Conservation (phyloP, 2,113 vertebrate genomes). For the Oxyruncus cristatus region DNA sequence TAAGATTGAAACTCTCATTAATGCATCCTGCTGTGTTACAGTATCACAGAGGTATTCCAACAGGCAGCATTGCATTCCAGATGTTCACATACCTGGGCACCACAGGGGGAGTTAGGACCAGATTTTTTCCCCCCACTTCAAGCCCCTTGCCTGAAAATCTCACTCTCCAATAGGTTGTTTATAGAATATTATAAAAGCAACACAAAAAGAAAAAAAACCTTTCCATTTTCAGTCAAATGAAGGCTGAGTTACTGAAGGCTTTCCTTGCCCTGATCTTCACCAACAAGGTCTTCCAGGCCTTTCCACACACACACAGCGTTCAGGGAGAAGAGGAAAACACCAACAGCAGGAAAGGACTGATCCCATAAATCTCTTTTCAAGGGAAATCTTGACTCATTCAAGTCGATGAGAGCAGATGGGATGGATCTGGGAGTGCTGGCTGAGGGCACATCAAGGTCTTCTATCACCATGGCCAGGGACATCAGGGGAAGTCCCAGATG, state of each 20-base stretch:
- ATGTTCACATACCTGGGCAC: conserved; percentile 54
- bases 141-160: conserved; percentile 15
- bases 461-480: neutral
- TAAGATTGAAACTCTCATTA: conserved; percentile 59
- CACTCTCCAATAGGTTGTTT: neutral
- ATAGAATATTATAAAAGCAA: neutral
- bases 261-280: neutral
- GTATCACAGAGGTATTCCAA: conserved; percentile 49
- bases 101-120: neutral
- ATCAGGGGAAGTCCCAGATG: neutral
- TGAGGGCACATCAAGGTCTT: neutral
- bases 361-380: neutral
- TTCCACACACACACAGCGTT: neutral
- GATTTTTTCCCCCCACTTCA: neutral
- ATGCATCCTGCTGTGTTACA: conserved; percentile 62
- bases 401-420: neutral
- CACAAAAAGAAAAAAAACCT: neutral
- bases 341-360: neutral
- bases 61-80: conserved; percentile 55
- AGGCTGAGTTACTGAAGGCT: too few species aligned
- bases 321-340: neutral
- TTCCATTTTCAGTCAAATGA: neutral
- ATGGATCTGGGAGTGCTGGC: neutral
- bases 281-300: neutral
- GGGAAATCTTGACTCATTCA: neutral